Percentiles rank a stretch among this genome's conserved stretches.
Conservation (phyloP, 2,113 vertebrate species). For the Erpornis zantholeuca region DNA sequence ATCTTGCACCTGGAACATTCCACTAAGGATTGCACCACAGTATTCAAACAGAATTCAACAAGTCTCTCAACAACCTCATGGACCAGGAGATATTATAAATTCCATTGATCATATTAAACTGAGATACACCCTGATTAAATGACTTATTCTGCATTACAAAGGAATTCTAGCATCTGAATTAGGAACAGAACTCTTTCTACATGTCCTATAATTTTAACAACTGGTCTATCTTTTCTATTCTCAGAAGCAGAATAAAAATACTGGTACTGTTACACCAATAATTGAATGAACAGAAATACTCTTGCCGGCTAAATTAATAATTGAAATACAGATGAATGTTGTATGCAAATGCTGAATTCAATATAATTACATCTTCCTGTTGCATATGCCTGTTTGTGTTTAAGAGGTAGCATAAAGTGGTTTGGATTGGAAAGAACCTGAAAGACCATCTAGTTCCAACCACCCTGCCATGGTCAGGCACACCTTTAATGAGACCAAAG, state of each 20-base stretch:
- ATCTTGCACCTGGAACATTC: background rate
- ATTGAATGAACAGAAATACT: background rate
- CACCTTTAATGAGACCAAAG: background rate
- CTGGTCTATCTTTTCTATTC: background rate
- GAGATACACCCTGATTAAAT: background rate
- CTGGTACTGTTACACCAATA: background rate
- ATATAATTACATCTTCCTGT: background rate
- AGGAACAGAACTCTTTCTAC: background rate
- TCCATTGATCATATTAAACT: background rate
- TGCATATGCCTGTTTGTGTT: background rate
- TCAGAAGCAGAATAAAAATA: background rate
- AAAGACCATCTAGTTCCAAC: background rate
- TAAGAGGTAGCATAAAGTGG: background rate
- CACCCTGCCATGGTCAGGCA: background rate
- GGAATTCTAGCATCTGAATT: background rate
- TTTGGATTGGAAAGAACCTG: background rate
- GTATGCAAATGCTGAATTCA: background rate
- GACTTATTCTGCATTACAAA: background rate
- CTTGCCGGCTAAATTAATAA: background rate
- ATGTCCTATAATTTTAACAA: background rate
- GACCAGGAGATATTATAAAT: background rate
- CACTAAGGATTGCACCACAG: background rate
- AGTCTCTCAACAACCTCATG: background rate
- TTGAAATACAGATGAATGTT: background rate
- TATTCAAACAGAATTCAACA: background rate